phyloP scores from a whole-genome alignment of 2,113 vertebrate genomes.

The Urocolius indicus region DNA sequence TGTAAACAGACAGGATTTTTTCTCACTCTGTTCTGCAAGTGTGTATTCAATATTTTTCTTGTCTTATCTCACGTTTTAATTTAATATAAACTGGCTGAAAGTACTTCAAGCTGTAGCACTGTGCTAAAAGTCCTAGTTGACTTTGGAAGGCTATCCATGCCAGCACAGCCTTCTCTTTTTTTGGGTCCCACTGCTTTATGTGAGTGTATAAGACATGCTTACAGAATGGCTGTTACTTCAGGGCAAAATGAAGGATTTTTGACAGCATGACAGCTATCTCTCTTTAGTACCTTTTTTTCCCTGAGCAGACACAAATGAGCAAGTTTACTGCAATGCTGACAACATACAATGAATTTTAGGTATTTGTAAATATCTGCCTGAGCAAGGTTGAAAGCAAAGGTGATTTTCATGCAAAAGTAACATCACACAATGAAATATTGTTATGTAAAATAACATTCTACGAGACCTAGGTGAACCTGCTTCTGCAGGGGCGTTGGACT shows the following conservation, averaged over 20 bases:
- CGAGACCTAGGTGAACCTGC: no score
- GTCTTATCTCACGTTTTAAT: neutral
- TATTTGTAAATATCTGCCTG: neutral
- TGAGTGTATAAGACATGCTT: neutral
- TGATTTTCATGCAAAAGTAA: neutral
- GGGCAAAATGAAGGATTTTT: neutral
- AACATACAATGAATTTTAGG: neutral
- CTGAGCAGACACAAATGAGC: neutral
- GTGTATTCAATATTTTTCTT: neutral
- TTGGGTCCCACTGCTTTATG: neutral
- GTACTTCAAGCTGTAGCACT: neutral
- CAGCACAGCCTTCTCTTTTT: neutral
- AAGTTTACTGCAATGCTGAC: neutral
- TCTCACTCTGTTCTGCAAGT: neutral
- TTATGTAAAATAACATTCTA: neutral
- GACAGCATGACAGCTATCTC: neutral
- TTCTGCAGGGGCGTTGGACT: no score
- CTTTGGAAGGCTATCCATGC: neutral
- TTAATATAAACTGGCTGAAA: conserved; percentile 40
- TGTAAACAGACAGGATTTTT: neutral
- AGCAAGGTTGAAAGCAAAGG: neutral
- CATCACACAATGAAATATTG: neutral
- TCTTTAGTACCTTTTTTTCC: neutral
- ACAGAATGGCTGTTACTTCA: neutral
- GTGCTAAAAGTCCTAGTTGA: neutral